Evolutionary conservation across 2,888 invertebrate species (phyloP), one percentile per base, ranked within the genome.

Genomic region (Caenorhabditis sp.): DNA sequence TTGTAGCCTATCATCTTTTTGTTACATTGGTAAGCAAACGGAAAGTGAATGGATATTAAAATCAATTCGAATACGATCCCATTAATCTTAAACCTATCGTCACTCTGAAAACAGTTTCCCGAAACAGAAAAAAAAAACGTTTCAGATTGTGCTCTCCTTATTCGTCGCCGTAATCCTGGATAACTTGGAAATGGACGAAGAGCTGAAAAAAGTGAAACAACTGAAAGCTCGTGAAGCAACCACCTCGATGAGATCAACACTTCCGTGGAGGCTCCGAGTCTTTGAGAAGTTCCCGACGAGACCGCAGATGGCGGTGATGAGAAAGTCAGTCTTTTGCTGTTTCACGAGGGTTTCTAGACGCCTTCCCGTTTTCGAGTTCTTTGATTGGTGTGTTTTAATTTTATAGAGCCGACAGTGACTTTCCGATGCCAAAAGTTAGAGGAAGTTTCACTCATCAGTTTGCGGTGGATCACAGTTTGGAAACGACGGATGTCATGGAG

Each of bases 81-180:
- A 49, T 19, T n/a, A 2, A 47, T 5, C 31, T 35, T 47, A 1
- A 26, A 58, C 4, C 5, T 14, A 26, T 12, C 16, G 28, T 31
- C 7, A 58, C n/a, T 26, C 28, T 28, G n/a, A 35, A 26, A 6
- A 22, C n/a, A 22, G n/a, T 38, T 69, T 16, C 1, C 41, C 24
- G 24, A 61, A 35, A 59, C 35, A 35, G 28, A n/a, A 38, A 51
- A 22, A 31, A n/a, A n/a, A 35, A 35, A 35, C 31, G 6, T 38
- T 38, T 66, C 73, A 90, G 90, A 99, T 99, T 93, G 98, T 99
- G 94, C 94, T 99, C 90, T 97, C 97, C 93, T 96, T 99, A 93
- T 99, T 99, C 95, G 99, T 99, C 92, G 99, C 99, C 80, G 99
- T 99, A 28, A 99, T 99, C 93, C 94, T 99, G 93, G 99, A 99